A percentile compares a stretch with the other conserved stretches of the same genome.
phyloP scores from a whole-genome alignment of 2,888 invertebrate species.

The Standfussiana lucernea region DNA sequence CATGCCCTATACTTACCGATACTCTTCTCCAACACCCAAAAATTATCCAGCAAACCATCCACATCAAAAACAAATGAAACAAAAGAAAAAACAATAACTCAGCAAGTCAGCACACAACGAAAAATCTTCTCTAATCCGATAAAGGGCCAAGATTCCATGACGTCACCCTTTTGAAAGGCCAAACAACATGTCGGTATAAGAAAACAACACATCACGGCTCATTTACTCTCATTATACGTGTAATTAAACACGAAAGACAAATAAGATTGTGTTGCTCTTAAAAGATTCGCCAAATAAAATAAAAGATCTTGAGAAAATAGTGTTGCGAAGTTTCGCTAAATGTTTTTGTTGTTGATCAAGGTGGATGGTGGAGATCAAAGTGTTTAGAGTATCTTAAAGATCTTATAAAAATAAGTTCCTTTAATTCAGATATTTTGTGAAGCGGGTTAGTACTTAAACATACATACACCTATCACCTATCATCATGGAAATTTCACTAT shows the following conservation, averaged over 20 bases:
- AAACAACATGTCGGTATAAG: conserved; percentile 52
- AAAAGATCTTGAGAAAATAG: conserved; percentile 55
- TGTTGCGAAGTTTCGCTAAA: conserved; percentile 36
- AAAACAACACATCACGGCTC: conserved; percentile 58
- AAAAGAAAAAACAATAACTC: conserved; percentile 52
- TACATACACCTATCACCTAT: too few species aligned
- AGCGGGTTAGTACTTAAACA: neutral
- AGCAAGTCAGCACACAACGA: conserved; percentile 45
- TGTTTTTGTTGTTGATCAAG: conserved; percentile 37
- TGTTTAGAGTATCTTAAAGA: neutral
- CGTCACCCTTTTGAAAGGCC: conserved; percentile 52
- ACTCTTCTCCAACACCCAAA: neutral
- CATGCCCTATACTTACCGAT: neutral
- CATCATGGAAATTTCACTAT: too few species aligned
- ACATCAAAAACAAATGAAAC: conserved; percentile 31
- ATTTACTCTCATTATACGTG: conserved; percentile 63
- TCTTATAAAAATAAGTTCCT: neutral
- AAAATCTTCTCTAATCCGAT: conserved; percentile 56
- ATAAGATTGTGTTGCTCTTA: conserved; percentile 62
- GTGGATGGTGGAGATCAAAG: conserved; percentile 3
- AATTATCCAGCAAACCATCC: neutral
- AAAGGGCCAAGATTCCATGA: conserved; percentile 57
- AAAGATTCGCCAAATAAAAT: conserved; percentile 57
- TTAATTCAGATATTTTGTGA: neutral
- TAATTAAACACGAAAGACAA: conserved; percentile 65